Evolutionary conservation across 2,113 vertebrate genomes (phyloP).

Genomic region (Mellivora capensis): DNA sequence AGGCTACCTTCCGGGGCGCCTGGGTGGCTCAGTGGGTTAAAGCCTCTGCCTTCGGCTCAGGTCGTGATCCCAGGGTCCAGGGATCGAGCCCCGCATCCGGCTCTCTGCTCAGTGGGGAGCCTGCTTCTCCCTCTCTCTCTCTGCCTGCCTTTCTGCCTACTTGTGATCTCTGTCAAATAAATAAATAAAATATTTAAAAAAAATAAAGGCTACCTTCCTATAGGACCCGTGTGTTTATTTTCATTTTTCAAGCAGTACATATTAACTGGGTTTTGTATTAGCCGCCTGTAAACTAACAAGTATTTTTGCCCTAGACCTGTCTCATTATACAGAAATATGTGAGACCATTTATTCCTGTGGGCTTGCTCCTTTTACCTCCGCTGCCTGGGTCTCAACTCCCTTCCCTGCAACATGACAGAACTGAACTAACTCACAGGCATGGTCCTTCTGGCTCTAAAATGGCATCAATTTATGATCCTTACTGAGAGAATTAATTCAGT

Average conservation of each 20-base stretch:
- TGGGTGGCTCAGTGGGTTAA: too few species aligned
- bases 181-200: too few species aligned
- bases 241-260: neutral
- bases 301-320: neutral
- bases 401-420: neutral
- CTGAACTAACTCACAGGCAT: neutral
- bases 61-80: too few species aligned
- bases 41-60: too few species aligned
- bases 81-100: too few species aligned
- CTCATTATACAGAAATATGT: neutral
- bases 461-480: neutral
- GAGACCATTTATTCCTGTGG: neutral
- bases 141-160: too few species aligned
- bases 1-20: neutral
- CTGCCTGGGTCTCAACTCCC: neutral
- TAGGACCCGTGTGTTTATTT: neutral
- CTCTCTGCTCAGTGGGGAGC: too few species aligned
- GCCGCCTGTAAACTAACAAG: neutral
- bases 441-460: neutral
- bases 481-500: neutral
- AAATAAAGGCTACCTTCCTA: neutral
- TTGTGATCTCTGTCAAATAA: too few species aligned
- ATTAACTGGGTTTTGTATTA: neutral
- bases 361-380: neutral
- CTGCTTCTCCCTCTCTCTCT: too few species aligned